These are phyloP conservation scores for Dolomedes plantarius DNA, from an alignment of 2,888 invertebrate genomes.

Conservation along the genomic window DNA sequence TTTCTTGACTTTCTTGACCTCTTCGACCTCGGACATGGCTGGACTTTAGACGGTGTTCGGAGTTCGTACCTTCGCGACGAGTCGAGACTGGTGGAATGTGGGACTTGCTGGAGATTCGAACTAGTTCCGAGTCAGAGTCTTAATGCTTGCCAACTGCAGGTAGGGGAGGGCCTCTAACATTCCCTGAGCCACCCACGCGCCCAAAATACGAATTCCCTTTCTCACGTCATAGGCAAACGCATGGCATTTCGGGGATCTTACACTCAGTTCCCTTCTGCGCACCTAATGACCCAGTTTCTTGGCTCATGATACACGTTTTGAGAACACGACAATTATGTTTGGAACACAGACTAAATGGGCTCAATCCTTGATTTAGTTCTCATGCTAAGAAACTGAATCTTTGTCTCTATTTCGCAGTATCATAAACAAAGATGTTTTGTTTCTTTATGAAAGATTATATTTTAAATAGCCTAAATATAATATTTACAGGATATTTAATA, in stretches of 20 bases:
- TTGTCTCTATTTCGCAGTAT: no score
- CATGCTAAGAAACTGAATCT: no score
- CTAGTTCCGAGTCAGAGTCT: constrained; percentile 37
- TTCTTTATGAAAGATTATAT: no score
- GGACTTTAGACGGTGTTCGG: constrained; percentile 4
- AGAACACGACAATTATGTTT: neutral
- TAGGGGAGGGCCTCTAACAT: constrained; percentile 59
- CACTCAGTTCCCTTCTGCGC: constrained; percentile 18
- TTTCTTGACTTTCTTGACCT: constrained; percentile 66
- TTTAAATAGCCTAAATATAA: no score
- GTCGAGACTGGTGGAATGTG: constrained; percentile 57
- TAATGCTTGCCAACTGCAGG: constrained; percentile 65
- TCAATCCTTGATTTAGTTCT: no score
- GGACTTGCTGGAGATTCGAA: constrained; percentile 44
- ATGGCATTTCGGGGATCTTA: constrained; percentile 20
- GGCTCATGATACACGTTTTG: neutral
- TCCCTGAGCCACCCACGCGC: constrained; percentile 67
- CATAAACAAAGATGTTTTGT: no score
- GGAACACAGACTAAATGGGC: neutral
- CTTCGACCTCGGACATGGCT: constrained; percentile 63
- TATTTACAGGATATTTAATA: no score
- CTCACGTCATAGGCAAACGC: constrained; percentile 26
- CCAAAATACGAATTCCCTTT: constrained; percentile 57
- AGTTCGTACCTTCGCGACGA: constrained; percentile 36
- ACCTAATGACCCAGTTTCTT: constrained; percentile 2